Percentiles rank a stretch among this genome's conserved stretches.
Conservation (phyloP, 2,113 vertebrate genomes). For the Syrmaticus mikado region DNA sequence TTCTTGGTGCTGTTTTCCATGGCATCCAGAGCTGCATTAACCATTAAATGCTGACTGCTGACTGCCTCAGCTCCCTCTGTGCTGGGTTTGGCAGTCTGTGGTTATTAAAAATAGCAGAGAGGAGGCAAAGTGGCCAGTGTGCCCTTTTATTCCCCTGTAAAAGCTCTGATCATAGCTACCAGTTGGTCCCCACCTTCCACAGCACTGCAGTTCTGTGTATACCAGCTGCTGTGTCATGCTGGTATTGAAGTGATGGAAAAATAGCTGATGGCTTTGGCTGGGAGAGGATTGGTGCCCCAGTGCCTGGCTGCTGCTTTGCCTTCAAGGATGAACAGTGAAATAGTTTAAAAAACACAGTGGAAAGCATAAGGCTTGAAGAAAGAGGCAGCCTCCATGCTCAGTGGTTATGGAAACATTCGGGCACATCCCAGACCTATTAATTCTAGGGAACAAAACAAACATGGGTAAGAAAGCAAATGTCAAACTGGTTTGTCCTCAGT, state of each 20-base stretch:
- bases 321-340: not conserved
- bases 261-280: not conserved
- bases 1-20: not conserved
- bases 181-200: not conserved
- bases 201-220: not conserved
- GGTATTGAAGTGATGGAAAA: not conserved
- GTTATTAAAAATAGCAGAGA: not conserved
- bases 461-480: not conserved
- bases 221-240: not conserved
- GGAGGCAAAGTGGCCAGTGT: not conserved
- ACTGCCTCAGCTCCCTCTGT: not conserved
- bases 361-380: not conserved
- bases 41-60: not conserved
- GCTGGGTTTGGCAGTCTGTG: not conserved
- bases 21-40: not conserved
- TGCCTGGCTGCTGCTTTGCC: not conserved
- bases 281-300: not conserved
- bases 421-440: not conserved
- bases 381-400: not conserved
- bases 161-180: not conserved
- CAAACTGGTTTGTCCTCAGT: not conserved
- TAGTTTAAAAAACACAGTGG: not conserved
- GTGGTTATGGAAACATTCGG: not conserved
- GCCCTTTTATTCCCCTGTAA: not conserved
- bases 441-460: slow-evolving; percentile 19